Percentiles rank a stretch among this genome's conserved stretches.
Evolutionary conservation across 2,797 vertebrate genomes (phyloP).

Genomic region (Limosa lapponica): DNA sequence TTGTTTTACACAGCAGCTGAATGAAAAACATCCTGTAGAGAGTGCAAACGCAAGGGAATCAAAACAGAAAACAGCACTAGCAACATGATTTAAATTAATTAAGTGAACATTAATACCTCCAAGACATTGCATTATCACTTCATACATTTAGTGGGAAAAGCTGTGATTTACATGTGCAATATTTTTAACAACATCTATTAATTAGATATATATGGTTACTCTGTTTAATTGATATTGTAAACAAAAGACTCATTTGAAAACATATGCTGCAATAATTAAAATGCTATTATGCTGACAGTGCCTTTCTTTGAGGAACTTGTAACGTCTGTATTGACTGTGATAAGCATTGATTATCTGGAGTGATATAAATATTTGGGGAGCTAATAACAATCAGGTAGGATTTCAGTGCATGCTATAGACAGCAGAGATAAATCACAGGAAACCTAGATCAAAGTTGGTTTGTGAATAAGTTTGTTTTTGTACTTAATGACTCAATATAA

Average conservation of each 20-base stretch:
- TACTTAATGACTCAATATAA: conserved; percentile 86
- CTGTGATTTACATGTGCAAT: conserved; percentile 53
- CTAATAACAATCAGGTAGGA: conserved; percentile 76
- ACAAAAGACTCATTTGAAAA: conserved; percentile 65
- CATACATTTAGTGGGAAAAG: conserved; percentile 31
- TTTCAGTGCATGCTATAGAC: conserved; percentile 84
- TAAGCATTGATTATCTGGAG: conserved; percentile 80
- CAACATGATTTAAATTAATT: conserved; percentile 73
- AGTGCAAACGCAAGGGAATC: conserved; percentile 33
- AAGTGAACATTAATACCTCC: conserved; percentile 66
- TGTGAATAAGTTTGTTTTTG: conserved; percentile 90
- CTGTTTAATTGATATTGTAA: conserved; percentile 32
- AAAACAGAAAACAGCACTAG: conserved; percentile 38
- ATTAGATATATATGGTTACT: conserved; percentile 2
- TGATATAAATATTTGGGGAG: conserved; percentile 80
- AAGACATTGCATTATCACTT: conserved; percentile 54
- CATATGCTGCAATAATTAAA: conserved; percentile 76
- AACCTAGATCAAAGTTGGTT: conserved; percentile 88
- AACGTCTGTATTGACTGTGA: conserved; percentile 77
- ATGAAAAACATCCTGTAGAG: conserved; percentile 61
- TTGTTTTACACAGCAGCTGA: conserved; percentile 61
- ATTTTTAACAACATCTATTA: conserved; percentile 56
- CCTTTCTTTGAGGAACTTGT: conserved; percentile 74
- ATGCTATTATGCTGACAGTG: conserved; percentile 74
- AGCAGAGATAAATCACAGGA: conserved; percentile 93